Conservation (phyloP, 1,140 invertebrate species). For the Lepidurus arcticus region DNA sequence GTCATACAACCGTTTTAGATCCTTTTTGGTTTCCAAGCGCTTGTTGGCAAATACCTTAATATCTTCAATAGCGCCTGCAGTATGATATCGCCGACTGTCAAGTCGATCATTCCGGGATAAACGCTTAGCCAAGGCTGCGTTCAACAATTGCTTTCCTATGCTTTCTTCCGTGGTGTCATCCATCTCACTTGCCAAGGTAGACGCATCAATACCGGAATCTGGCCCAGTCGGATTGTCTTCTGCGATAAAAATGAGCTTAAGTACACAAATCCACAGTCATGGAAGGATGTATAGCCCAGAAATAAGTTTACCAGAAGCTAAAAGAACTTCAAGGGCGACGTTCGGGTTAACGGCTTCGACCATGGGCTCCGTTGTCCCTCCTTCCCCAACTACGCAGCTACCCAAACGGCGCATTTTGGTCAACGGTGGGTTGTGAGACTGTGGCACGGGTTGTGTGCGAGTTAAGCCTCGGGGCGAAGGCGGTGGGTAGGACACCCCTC, state of each 20-base stretch:
- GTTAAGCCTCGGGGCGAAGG: constrained; percentile 65
- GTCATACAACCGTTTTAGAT: constrained; percentile 12
- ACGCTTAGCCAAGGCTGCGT: constrained; percentile 44
- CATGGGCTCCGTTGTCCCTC: not conserved
- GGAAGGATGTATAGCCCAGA: not conserved
- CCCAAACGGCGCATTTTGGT: constrained; percentile 58
- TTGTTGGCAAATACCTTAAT: constrained; percentile 49
- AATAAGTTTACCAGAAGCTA: not conserved
- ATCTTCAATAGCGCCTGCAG: constrained; percentile 60
- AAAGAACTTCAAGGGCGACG: constrained; percentile 20
- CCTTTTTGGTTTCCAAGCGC: constrained; percentile 31
- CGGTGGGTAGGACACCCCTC: constrained; percentile 68
- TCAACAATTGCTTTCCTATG: constrained; percentile 37
- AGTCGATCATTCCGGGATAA: constrained; percentile 48
- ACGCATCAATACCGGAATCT: constrained; percentile 19
- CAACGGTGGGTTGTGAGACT: constrained; percentile 66
- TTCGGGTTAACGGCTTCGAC: constrained; percentile 34
- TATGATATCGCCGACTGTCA: constrained; percentile 55
- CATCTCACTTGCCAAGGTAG: constrained; percentile 38
- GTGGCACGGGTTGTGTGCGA: constrained; percentile 60
- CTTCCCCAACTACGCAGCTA: constrained; percentile 36
- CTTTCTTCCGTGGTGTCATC: constrained; percentile 37
- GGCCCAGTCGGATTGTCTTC: constrained; percentile 23
- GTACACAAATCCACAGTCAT: not conserved
- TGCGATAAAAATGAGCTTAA: not conserved